These are phyloP conservation scores for Heteronetta atricapilla DNA, from an alignment of 2,113 vertebrate species.

Conservation along the genomic window DNA sequence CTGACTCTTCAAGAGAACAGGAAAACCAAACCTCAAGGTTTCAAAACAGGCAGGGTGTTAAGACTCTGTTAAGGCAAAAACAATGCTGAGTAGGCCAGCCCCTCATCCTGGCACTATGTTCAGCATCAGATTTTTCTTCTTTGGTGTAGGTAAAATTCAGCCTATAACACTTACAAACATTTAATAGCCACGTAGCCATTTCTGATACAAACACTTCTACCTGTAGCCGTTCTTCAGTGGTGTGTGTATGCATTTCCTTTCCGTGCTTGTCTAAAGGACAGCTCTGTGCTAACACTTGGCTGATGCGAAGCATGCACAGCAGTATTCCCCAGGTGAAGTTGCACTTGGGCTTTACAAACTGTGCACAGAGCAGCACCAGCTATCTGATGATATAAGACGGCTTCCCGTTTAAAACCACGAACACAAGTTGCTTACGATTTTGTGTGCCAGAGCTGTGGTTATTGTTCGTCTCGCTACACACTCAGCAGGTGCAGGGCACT, in stretches of 20 bases:
- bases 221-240: background rate
- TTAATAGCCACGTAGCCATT: background rate
- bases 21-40: slow-evolving; percentile 3
- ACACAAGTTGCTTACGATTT: background rate
- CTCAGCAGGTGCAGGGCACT: background rate
- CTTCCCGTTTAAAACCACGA: background rate
- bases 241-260: background rate
- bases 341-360: background rate
- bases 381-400: background rate
- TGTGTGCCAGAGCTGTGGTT: background rate
- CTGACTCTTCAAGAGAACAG: background rate
- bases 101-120: background rate
- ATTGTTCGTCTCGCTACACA: background rate
- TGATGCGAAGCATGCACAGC: background rate
- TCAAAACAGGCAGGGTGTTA: background rate
- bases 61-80: background rate
- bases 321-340: background rate
- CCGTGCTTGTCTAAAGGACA: background rate
- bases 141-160: background rate
- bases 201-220: background rate
- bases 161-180: background rate
- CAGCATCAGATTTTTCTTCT: background rate
- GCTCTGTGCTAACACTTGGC: background rate
- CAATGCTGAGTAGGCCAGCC: background rate
- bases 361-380: background rate